Evolutionary conservation across 2,888 invertebrate genomes (phyloP).

Genomic region (Athalia circularis): DNA sequence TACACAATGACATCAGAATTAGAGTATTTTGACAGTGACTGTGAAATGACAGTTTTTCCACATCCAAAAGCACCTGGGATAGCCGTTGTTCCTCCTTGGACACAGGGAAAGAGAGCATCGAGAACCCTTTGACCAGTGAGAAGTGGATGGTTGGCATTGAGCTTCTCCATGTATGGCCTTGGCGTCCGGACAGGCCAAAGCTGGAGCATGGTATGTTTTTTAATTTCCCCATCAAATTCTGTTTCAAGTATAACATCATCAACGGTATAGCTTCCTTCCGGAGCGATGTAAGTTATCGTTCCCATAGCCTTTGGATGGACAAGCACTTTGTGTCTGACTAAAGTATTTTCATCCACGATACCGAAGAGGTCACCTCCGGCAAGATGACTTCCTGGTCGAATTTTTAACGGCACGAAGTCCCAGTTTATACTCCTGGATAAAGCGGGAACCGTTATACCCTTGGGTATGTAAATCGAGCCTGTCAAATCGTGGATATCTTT

Average conservation of each 20-base stretch:
- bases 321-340: conserved; percentile 96
- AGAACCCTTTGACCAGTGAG: conserved; percentile 97
- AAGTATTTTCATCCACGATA: conserved; percentile 94
- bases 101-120: conserved; percentile 98
- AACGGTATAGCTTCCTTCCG: conserved; percentile 92
- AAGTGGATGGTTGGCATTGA: conserved; percentile 96
- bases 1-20: conserved; percentile 85
- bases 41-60: conserved; percentile 85
- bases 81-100: conserved; percentile 89
- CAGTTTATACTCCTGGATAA: conserved; percentile 86
- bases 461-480: conserved; percentile 97
- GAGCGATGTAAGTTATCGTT: conserved; percentile 94
- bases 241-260: conserved; percentile 95
- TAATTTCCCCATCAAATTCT: conserved; percentile 95
- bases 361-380: conserved; percentile 98
- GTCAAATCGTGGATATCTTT: conserved; percentile 94
- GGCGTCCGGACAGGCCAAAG: conserved; percentile 99
- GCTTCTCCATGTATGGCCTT: conserved; percentile 94
- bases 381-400: conserved; percentile 92
- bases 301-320: conserved; percentile 94
- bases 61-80: conserved; percentile 89
- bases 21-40: conserved; percentile 83
- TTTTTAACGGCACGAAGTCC: conserved; percentile 91
- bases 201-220: conserved; percentile 94
- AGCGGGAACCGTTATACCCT: conserved; percentile 94